Conservation (phyloP, 2,113 vertebrate species). For the Corydoras maculifer region DNA sequence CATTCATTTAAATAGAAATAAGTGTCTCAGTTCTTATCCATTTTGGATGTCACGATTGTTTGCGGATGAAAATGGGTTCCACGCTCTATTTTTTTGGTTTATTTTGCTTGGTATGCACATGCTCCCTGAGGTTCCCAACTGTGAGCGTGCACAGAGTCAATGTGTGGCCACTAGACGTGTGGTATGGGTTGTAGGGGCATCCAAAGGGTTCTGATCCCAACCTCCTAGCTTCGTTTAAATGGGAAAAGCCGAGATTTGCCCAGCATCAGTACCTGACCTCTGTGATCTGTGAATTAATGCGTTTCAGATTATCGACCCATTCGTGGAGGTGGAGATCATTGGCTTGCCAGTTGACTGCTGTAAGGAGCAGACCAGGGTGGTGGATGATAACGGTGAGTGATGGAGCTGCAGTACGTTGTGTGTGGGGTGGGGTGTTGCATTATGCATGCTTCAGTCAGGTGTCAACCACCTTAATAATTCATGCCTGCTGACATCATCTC, state of each 20-base stretch:
- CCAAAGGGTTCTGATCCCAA: too few species aligned
- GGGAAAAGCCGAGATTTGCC: background rate
- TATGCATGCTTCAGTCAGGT: conserved; percentile 46
- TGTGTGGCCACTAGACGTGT: too few species aligned
- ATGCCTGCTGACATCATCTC: conserved; percentile 41
- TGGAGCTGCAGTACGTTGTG: background rate
- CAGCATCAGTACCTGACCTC: background rate
- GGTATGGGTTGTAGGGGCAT: too few species aligned
- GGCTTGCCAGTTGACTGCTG: conserved; percentile 88
- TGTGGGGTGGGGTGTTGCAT: conserved; percentile 21
- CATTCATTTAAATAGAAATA: too few species aligned
- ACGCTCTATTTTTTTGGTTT: too few species aligned
- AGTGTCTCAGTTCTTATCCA: too few species aligned
- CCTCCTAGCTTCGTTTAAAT: background rate
- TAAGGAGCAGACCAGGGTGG: conserved; percentile 92
- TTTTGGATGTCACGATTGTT: too few species aligned
- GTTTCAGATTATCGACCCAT: conserved; percentile 91
- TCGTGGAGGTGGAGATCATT: conserved; percentile 96
- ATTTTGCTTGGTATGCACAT: too few species aligned
- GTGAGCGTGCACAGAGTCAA: too few species aligned
- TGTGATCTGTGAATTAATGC: conserved; percentile 17
- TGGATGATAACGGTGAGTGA: conserved; percentile 90
- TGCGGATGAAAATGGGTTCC: too few species aligned
- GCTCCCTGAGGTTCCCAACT: too few species aligned
- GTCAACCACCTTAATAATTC: conserved; percentile 45